These are phyloP conservation scores for Melanocharis versteri DNA, from an alignment of 2,113 vertebrate genomes.

Conservation along the genomic window DNA sequence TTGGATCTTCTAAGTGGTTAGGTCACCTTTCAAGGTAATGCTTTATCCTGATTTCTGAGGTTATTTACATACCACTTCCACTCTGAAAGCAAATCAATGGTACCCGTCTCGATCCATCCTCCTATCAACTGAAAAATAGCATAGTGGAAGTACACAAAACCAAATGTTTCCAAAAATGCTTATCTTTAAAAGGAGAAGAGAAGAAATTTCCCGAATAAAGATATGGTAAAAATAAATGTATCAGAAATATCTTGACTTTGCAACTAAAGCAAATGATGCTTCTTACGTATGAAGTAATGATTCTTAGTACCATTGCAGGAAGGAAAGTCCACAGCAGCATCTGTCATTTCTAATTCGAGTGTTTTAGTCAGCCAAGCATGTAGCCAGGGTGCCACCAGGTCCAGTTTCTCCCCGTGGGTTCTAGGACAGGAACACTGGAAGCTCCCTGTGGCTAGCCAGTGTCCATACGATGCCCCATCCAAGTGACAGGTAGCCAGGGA, in stretches of 20 bases:
- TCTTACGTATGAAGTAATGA: background rate
- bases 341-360: background rate
- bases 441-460: background rate
- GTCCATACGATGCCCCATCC: background rate
- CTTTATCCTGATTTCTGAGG: background rate
- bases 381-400: background rate
- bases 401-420: accelerated
- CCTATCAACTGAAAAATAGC: background rate
- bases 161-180: background rate
- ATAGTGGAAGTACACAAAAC: background rate
- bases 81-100: background rate
- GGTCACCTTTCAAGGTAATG: background rate
- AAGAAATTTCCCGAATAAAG: background rate
- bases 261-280: background rate
- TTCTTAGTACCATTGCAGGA: background rate
- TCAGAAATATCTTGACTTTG: background rate
- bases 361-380: background rate
- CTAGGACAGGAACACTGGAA: background rate
- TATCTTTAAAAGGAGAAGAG: background rate
- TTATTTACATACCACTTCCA: background rate
- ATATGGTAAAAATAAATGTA: background rate
- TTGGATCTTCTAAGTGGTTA: background rate
- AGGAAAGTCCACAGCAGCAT: background rate
- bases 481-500: background rate
- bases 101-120: background rate